Evolutionary conservation across 2,113 vertebrate genomes (phyloP).

Genomic region (Siniperca chuatsi): DNA sequence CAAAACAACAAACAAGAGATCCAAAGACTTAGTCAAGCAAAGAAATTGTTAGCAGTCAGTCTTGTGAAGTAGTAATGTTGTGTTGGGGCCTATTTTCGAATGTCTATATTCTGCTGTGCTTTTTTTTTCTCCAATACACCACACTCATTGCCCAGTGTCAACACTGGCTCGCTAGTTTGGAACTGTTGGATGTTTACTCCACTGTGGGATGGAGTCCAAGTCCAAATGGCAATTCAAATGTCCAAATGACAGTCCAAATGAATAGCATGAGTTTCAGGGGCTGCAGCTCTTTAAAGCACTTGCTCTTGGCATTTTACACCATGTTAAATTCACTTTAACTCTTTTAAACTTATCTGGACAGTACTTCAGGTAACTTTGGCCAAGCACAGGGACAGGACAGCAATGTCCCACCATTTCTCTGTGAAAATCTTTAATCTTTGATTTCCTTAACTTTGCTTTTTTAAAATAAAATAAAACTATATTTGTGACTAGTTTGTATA

Average conservation of each 20-base stretch:
- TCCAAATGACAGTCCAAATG: constrained; percentile 22
- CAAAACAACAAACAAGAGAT: constrained; percentile 2
- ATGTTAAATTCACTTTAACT: constrained; percentile 40
- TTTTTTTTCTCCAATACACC: background rate
- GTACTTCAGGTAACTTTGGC: background rate
- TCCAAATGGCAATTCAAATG: constrained; percentile 38
- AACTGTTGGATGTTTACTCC: constrained; percentile 24
- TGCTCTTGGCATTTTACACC: constrained; percentile 27
- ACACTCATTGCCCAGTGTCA: background rate
- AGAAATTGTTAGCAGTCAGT: constrained; percentile 6
- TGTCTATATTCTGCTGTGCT: background rate
- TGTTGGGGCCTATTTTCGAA: constrained; percentile 5
- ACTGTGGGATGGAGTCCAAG: constrained; percentile 22
- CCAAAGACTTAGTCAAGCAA: constrained; percentile 2
- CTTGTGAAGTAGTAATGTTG: background rate
- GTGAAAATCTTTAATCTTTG: background rate
- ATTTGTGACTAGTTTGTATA: background rate
- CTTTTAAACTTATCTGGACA: constrained; percentile 20
- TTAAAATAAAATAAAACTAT: background rate
- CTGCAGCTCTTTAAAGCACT: constrained; percentile 17
- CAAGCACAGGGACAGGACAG: background rate
- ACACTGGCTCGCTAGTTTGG: constrained; percentile 15
- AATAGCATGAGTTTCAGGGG: constrained; percentile 2
- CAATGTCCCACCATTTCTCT: background rate
- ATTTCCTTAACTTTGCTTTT: background rate